These are phyloP conservation scores for Campoplex capitator DNA, from an alignment of 2,888 invertebrate genomes.

Conservation along the genomic window DNA sequence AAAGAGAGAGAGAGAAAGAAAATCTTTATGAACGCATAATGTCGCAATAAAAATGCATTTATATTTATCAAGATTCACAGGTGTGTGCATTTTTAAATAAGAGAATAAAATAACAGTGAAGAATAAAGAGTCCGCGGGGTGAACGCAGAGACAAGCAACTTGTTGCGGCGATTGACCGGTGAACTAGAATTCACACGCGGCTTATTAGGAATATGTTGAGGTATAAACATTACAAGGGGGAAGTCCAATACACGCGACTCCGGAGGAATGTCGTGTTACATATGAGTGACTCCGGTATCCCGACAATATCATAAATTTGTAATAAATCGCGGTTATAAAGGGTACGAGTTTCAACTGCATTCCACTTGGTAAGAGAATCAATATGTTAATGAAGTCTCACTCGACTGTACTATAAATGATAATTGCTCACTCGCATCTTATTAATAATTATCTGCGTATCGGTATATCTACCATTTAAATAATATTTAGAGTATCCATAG, in stretches of 20 bases:
- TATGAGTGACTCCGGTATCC: slow-evolving; percentile 50
- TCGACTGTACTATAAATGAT: slow-evolving; percentile 53
- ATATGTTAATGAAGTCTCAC: slow-evolving; percentile 64
- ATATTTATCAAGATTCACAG: slow-evolving; percentile 14
- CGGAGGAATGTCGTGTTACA: slow-evolving; percentile 60
- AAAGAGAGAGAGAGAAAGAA: background rate
- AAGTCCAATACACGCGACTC: slow-evolving; percentile 56
- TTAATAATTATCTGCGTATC: slow-evolving; percentile 42
- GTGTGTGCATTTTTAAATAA: background rate
- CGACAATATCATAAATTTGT: slow-evolving; percentile 66
- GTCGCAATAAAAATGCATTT: background rate
- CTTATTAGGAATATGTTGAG: slow-evolving; percentile 36
- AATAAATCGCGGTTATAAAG: slow-evolving; percentile 54
- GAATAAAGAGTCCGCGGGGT: background rate
- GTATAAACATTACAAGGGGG: slow-evolving; percentile 39
- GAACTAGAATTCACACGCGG: slow-evolving; percentile 50
- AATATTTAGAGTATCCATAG: background rate
- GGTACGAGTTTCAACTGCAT: slow-evolving; percentile 58
- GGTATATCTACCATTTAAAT: slow-evolving; percentile 23
- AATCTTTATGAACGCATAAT: background rate
- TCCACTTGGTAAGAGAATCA: slow-evolving; percentile 59
- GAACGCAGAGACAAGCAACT: background rate
- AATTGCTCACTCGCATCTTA: slow-evolving; percentile 54
- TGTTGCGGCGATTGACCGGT: slow-evolving; percentile 39
- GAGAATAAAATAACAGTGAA: background rate